These are phyloP conservation scores for Neomorphus geoffroyi DNA, from an alignment of 2,797 vertebrate species.

Conservation along the genomic window DNA sequence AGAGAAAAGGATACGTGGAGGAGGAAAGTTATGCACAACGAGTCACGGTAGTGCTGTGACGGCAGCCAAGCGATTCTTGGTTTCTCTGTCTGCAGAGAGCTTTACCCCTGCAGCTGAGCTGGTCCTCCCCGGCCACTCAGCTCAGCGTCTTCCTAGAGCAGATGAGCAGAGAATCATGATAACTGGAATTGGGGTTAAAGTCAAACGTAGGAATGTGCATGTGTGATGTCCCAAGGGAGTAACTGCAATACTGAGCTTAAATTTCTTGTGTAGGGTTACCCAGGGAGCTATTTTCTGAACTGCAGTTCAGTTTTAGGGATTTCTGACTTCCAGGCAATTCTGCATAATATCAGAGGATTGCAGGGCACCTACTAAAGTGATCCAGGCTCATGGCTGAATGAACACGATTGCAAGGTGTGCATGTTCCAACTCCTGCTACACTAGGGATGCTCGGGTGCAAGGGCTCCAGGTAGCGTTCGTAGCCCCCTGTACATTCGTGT, in stretches of 20 bases:
- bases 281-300: background rate
- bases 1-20: background rate
- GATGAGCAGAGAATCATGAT: background rate
- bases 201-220: background rate
- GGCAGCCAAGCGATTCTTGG: background rate
- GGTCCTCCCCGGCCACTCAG: background rate
- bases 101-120: background rate
- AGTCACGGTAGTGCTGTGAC: background rate
- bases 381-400: rapidly evolving
- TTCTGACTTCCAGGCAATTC: background rate
- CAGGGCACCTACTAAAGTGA: background rate
- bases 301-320: background rate
- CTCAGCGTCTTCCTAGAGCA: background rate
- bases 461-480: background rate
- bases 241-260: background rate
- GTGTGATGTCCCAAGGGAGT: background rate
- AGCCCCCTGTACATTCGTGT: background rate
- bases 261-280: background rate
- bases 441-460: background rate
- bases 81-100: background rate
- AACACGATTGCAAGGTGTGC: background rate
- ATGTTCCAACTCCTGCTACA: background rate
- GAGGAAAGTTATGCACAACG: background rate
- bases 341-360: background rate
- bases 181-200: background rate